These are phyloP conservation scores for Strigamia maritima DNA, from an alignment of 2,888 invertebrate genomes.

Conservation along the genomic window DNA sequence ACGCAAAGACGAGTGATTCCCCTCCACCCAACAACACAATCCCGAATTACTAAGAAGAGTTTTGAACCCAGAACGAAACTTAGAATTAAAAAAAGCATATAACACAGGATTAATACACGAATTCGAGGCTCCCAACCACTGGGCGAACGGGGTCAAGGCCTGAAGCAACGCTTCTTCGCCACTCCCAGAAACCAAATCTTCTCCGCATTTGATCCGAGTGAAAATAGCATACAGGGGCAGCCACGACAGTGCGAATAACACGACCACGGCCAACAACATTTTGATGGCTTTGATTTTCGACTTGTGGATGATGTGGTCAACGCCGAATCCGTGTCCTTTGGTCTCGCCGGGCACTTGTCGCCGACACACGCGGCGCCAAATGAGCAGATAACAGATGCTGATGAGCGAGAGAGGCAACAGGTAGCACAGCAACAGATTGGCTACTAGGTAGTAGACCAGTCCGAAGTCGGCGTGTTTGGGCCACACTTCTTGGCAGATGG, in stretches of 20 bases:
- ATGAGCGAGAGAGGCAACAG: slow-evolving; percentile 46
- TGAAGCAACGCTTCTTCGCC: slow-evolving; percentile 67
- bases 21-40: slow-evolving; percentile 38
- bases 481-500: slow-evolving; percentile 45
- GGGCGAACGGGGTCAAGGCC: slow-evolving; percentile 47
- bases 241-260: slow-evolving; percentile 88
- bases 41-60: slow-evolving; percentile 38
- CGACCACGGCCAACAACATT: slow-evolving; percentile 88
- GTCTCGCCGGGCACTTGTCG: slow-evolving; percentile 55
- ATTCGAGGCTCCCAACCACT: slow-evolving; percentile 49
- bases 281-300: slow-evolving; percentile 74
- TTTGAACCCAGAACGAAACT: slow-evolving; percentile 49
- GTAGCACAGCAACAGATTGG: slow-evolving; percentile 45
- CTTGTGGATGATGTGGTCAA: slow-evolving; percentile 49
- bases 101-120: slow-evolving; percentile 51
- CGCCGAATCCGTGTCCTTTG: slow-evolving; percentile 45
- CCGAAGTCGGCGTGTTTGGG: slow-evolving; percentile 38
- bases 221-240: slow-evolving; percentile 85
- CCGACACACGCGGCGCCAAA: slow-evolving; percentile 50
- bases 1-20: slow-evolving; percentile 48
- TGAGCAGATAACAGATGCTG: slow-evolving; percentile 45
- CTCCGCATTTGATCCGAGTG: slow-evolving; percentile 67
- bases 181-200: slow-evolving; percentile 53
- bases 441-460: slow-evolving; percentile 44
- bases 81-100: slow-evolving; percentile 51